Evolutionary conservation across 1,140 invertebrate genomes (phyloP).

Genomic region (Brachionus paranguensis): DNA sequence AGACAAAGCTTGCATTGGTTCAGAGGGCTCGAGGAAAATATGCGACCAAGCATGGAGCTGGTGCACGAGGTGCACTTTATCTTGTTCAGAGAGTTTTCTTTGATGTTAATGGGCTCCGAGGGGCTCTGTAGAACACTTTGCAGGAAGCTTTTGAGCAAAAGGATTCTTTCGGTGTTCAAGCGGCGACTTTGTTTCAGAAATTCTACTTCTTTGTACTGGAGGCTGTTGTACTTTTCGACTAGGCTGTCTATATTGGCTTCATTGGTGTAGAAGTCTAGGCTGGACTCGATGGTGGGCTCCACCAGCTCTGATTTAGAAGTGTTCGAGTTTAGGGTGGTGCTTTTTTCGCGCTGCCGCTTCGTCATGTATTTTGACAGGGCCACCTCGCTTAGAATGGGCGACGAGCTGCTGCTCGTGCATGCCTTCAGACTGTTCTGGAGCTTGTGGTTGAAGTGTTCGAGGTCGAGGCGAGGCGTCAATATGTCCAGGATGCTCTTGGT

Average conservation of each 20-base stretch:
- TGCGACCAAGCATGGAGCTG: neutral
- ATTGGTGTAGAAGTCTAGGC: neutral
- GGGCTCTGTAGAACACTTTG: neutral
- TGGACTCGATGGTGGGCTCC: neutral
- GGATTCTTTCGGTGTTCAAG: neutral
- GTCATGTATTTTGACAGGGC: neutral
- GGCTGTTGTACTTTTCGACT: neutral
- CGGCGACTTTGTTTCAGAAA: neutral
- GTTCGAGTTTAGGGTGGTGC: neutral
- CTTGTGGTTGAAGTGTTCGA: constrained; percentile 5
- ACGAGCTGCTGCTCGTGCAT: neutral
- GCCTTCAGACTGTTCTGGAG: neutral
- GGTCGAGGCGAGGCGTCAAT: neutral
- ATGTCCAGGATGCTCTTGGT: neutral
- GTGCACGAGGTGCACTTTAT: constrained; percentile 18
- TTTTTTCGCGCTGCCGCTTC: neutral
- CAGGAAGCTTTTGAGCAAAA: neutral
- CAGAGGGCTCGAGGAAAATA: neutral
- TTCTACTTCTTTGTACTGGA: neutral
- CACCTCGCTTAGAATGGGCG: neutral
- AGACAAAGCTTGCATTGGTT: constrained; percentile 23
- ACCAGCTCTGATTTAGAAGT: neutral
- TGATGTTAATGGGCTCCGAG: neutral
- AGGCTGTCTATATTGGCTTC: neutral
- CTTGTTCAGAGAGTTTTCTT: constrained; percentile 4